These are phyloP conservation scores for Papilio demoleus DNA, from an alignment of 2,888 invertebrate genomes.

Conservation along the genomic window DNA sequence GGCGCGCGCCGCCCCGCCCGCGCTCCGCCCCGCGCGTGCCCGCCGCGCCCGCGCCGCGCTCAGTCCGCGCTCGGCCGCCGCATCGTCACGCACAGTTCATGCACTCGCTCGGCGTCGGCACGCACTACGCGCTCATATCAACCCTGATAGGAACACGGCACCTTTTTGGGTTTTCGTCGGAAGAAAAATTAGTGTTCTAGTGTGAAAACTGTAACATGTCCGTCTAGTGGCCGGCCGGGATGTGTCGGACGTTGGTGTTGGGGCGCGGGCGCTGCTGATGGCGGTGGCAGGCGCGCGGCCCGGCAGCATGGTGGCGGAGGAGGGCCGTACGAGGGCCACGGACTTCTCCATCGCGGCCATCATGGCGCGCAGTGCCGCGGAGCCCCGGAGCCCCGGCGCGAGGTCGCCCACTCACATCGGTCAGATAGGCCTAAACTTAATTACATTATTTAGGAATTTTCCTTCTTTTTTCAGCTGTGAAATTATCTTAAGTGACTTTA, in stretches of 20 bases:
- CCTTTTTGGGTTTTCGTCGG: not conserved
- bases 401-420: slow-evolving; percentile 74
- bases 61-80: slow-evolving; percentile 77
- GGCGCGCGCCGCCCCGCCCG: slow-evolving; percentile 56
- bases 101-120: slow-evolving; percentile 39
- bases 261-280: slow-evolving; percentile 69
- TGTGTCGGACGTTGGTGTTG: slow-evolving; percentile 71
- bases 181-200: slow-evolving; percentile 12
- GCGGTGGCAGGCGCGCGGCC: slow-evolving; percentile 78
- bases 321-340: slow-evolving; percentile 86
- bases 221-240: slow-evolving; percentile 49
- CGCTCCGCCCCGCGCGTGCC: slow-evolving; percentile 55
- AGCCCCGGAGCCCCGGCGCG: slow-evolving; percentile 76
- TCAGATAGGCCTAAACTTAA: slow-evolving; percentile 67
- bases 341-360: slow-evolving; percentile 98
- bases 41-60: slow-evolving; percentile 62
- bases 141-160: slow-evolving; percentile 22
- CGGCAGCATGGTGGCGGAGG: slow-evolving; percentile 79
- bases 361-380: slow-evolving; percentile 88
- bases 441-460: not conserved
- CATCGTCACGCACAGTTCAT: slow-evolving; percentile 54
- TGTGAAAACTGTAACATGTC: slow-evolving; percentile 34
- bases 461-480: not conserved
- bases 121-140: slow-evolving; percentile 41
- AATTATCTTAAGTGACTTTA: not conserved